A percentile compares a stretch with the other conserved stretches of the same genome.
Conservation (phyloP, 2,113 vertebrate species). For the Boleophthalmus pectinirostris region DNA sequence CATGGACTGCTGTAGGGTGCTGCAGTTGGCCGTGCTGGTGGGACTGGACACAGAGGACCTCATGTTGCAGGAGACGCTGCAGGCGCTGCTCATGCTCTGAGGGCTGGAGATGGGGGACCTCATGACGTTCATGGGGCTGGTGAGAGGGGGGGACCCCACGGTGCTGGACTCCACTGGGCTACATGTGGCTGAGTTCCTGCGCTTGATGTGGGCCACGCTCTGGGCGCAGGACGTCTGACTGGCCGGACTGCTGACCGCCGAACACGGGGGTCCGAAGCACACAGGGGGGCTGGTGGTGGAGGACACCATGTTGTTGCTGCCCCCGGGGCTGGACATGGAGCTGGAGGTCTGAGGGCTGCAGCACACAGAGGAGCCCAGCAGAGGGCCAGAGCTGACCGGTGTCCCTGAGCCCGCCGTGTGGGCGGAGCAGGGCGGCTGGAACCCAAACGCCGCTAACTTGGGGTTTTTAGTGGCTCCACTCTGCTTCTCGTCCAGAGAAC, state of each 20-base stretch:
- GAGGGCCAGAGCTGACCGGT: conserved; percentile 57
- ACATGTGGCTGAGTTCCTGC: conserved; percentile 84
- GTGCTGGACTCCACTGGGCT: conserved; percentile 89
- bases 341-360: conserved; percentile 86
- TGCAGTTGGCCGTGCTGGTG: conserved; percentile 67
- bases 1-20: conserved; percentile 82
- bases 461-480: conserved; percentile 65
- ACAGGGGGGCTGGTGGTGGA: conserved; percentile 86
- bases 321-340: conserved; percentile 71
- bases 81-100: conserved; percentile 91
- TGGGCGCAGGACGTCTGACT: conserved; percentile 82
- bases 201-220: conserved; percentile 81
- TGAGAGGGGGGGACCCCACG: conserved; percentile 90
- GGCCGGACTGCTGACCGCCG: conserved; percentile 82
- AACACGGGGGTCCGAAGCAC: conserved; percentile 81
- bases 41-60: conserved; percentile 93
- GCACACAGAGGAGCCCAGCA: conserved; percentile 80
- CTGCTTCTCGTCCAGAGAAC: conserved; percentile 77
- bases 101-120: conserved; percentile 96
- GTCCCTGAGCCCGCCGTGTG: conserved; percentile 76
- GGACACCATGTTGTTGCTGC: conserved; percentile 88
- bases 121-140: conserved; percentile 92
- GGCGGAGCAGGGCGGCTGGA: conserved; percentile 75
- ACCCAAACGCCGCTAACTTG: conserved; percentile 76
- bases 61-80: conserved; percentile 82